A percentile compares a stretch with the other conserved stretches of the same genome.
phyloP scores from a whole-genome alignment of 2,888 invertebrate species.

The Synanthedon formicaeformis region DNA sequence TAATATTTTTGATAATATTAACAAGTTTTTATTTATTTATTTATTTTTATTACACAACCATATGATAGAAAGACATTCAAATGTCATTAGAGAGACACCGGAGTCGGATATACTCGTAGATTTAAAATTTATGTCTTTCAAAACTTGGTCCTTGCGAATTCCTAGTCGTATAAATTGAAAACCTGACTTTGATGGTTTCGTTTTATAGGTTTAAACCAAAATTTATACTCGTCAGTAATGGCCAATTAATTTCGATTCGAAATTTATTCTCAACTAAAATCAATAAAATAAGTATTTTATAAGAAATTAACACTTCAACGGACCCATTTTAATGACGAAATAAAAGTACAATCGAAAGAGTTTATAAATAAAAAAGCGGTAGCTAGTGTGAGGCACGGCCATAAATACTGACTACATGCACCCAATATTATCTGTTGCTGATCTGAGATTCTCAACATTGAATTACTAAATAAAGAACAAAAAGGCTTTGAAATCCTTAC shows the following conservation, averaged over 20 bases:
- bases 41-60: neutral
- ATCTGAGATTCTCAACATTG: neutral
- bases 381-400: slow-evolving; percentile 5
- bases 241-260: neutral
- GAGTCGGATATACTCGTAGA: slow-evolving; percentile 13
- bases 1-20: neutral
- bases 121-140: slow-evolving; percentile 5
- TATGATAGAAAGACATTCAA: slow-evolving; percentile 9
- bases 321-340: slow-evolving; percentile 10
- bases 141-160: slow-evolving; percentile 12
- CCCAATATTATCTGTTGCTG: neutral
- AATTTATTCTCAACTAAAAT: neutral
- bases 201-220: neutral
- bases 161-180: slow-evolving; percentile 10
- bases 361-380: neutral
- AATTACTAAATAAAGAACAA: neutral
- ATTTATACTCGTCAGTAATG: neutral
- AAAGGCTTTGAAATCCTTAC: no score
- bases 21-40: neutral
- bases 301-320: slow-evolving; percentile 12
- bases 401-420: slow-evolving; percentile 4
- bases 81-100: slow-evolving; percentile 11
- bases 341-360: slow-evolving; percentile 5
- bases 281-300: neutral
- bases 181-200: slow-evolving; percentile 1